phyloP scores from a whole-genome alignment of 2,113 vertebrate genomes.

The Tor tambroides region DNA sequence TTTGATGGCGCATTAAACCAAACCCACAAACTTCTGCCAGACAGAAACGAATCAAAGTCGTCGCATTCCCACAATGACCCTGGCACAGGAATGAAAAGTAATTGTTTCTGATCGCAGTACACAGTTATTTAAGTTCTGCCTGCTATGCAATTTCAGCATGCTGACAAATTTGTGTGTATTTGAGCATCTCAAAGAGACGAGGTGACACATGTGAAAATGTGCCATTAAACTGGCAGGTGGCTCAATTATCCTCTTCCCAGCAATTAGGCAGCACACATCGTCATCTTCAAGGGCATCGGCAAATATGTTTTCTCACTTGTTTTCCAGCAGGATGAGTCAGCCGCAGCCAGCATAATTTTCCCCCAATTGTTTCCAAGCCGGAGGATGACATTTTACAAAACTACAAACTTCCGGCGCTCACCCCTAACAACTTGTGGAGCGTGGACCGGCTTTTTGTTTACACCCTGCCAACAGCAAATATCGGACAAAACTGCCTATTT shows the following conservation, averaged over 20 bases:
- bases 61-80: slow-evolving; percentile 12
- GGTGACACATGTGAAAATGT: slow-evolving; percentile 59
- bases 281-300: slow-evolving; percentile 57
- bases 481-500: slow-evolving; percentile 58
- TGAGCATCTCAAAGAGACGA: slow-evolving; percentile 53
- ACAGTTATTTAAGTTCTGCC: slow-evolving; percentile 41
- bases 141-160: slow-evolving; percentile 42
- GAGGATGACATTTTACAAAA: slow-evolving; percentile 48
- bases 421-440: slow-evolving; percentile 46
- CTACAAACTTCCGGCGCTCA: slow-evolving; percentile 45
- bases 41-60: slow-evolving; percentile 45
- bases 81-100: slow-evolving; percentile 29
- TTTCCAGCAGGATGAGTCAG: slow-evolving; percentile 58
- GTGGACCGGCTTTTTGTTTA: slow-evolving; percentile 52
- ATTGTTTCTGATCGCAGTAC: slow-evolving; percentile 31
- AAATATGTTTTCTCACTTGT: slow-evolving; percentile 58
- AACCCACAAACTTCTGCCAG: slow-evolving; percentile 26
- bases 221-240: slow-evolving; percentile 61
- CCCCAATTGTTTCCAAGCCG: slow-evolving; percentile 50
- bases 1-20: background rate
- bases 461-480: slow-evolving; percentile 50
- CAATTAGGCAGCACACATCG: slow-evolving; percentile 60
- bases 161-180: slow-evolving; percentile 54
- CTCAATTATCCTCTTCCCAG: slow-evolving; percentile 65
- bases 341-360: slow-evolving; percentile 43